Percentiles rank a stretch among this genome's conserved stretches.
Evolutionary conservation across 2,113 vertebrate genomes (phyloP).

Genomic region (Aspiorhynchus laticeps): DNA sequence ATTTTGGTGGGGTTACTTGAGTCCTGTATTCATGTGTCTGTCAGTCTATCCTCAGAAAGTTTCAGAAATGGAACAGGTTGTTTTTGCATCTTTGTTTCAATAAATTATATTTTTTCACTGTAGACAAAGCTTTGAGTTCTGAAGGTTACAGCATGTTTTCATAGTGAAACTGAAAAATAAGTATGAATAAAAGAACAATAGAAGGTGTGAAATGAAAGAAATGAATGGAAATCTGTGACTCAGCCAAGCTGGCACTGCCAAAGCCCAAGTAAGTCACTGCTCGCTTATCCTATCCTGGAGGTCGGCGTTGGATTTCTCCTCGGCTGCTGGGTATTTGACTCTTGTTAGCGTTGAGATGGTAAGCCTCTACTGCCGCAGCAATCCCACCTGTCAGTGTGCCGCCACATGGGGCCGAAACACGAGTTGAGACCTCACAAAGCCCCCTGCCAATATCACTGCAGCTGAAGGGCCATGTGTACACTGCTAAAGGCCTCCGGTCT

Average conservation of each 20-base stretch:
- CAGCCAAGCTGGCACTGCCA: background rate
- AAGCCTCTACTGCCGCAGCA: constrained; percentile 48
- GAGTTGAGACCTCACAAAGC: constrained; percentile 42
- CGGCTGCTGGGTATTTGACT: constrained; percentile 18
- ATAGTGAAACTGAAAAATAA: background rate
- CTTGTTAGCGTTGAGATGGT: constrained; percentile 46
- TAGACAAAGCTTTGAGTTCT: background rate
- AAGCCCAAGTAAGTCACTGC: constrained; percentile 10
- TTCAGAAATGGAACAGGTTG: background rate
- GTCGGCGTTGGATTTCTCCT: background rate
- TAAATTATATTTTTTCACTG: background rate
- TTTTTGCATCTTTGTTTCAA: background rate
- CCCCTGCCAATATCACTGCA: constrained; percentile 40
- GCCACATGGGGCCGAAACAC: constrained; percentile 34
- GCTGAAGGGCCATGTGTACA: constrained; percentile 11
- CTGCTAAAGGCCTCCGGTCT: background rate
- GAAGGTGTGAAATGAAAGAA: background rate
- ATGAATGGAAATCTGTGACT: background rate
- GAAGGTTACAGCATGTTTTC: background rate
- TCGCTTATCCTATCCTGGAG: constrained; percentile 49
- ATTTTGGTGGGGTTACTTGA: background rate
- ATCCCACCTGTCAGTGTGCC: constrained; percentile 56
- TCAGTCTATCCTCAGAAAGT: background rate
- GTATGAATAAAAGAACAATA: background rate
- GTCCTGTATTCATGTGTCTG: background rate